Base-by-base conservation (phyloP, 1,140 invertebrate species). In the Cydia amplana region DNA sequence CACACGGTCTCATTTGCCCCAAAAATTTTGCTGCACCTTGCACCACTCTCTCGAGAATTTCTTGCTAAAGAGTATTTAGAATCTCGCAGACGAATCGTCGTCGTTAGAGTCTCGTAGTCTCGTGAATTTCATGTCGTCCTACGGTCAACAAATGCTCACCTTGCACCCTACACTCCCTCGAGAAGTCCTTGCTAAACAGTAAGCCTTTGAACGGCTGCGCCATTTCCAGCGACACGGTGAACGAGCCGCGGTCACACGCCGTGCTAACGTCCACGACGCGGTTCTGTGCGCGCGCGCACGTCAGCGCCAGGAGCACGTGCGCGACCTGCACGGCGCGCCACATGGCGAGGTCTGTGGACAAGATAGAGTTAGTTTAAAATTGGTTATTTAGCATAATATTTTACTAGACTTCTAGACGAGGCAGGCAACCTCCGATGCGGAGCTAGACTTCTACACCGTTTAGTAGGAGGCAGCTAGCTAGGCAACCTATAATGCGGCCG, bases 121-220 rank as follows among this genome's bases (percentile, higher is more conserved):
- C 4, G 32, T 4, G 5, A 32, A 32, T 4, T 32, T 6, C 85
- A 95, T 95, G 40, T 28, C 20, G 92, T 92, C 14, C 93, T 81
- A 4, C 94, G 87, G 77, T 89, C 87, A 5, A 84, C 76, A 28
- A 93, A 1, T 32, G 32, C 32, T 82, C 84, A 93, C 95, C 95
- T 86, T 93, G 89, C 1, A 93, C 86, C 10, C 94, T 91, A 81
- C 96, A 96, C 82, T 95, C 95, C 72, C 94, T 93, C 0, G 95
- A 94, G 87, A 96, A 96, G 74, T 96, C 95, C 85, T 95, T 95
- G 43, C 95, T 95, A 79, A 96, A 96, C 4, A 96, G 88, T 1
- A 95, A 81, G 4, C 96, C 96, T 77, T 95, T 95, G 87, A 96
- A 96, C 0, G 94, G 93, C 10, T 94, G 93, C 74, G 94, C 93